Evolutionary conservation across 1,140 invertebrate species (phyloP).

Genomic region (Maconellicoccus hirsutus): DNA sequence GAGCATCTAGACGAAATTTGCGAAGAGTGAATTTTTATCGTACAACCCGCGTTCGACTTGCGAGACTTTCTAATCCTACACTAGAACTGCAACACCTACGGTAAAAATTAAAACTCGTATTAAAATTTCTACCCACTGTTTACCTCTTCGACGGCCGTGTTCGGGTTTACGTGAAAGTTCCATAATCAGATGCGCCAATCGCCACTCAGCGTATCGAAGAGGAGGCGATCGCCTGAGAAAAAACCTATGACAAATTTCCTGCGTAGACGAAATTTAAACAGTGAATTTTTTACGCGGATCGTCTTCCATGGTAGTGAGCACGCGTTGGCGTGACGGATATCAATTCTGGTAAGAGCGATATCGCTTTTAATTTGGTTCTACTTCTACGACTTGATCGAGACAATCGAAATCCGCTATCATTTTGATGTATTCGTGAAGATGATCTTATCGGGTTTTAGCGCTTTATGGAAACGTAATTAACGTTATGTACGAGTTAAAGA

Average conservation of each 20-base stretch:
- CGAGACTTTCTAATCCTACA: neutral
- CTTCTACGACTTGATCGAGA: no score
- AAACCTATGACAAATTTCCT: neutral
- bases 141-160: neutral
- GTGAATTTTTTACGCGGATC: neutral
- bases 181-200: neutral
- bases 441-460: no score
- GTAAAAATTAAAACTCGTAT: conserved; percentile 6
- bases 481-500: no score
- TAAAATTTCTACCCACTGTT: neutral
- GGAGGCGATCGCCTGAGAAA: neutral
- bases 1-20: neutral
- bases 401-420: no score
- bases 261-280: neutral
- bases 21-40: conserved; percentile 1
- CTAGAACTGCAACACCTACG: conserved; percentile 7
- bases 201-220: neutral
- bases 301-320: no score
- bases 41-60: neutral
- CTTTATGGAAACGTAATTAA: no score
- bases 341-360: no score
- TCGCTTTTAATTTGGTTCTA: no score
- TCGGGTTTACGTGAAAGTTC: neutral
- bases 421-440: no score
- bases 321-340: no score